Evolutionary conservation across 2,113 vertebrate genomes (phyloP).

Genomic region (Hyla sarda): DNA sequence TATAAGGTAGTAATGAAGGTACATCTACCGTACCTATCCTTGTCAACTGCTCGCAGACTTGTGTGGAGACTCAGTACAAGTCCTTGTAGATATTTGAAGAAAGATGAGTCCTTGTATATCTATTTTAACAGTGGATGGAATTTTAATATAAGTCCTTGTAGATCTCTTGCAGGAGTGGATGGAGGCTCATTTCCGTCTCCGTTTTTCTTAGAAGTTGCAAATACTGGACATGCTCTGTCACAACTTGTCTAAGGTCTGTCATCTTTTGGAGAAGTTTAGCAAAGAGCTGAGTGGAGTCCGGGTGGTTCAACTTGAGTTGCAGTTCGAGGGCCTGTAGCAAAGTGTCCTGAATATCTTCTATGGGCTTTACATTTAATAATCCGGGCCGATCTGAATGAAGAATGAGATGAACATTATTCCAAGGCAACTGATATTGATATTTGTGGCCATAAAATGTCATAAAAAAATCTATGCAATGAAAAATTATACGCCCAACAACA

Average conservation of each 20-base stretch:
- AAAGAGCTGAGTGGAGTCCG: conserved; percentile 93
- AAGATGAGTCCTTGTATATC: not conserved
- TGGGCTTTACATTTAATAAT: conserved; percentile 94
- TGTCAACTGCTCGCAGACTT: conserved; percentile 96
- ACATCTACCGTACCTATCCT: conserved; percentile 87
- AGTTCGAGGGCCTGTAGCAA: conserved; percentile 93
- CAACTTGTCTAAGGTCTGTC: conserved; percentile 98
- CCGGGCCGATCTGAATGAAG: conserved; percentile 87
- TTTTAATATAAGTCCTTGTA: conserved; percentile 95
- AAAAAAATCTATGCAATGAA: not conserved
- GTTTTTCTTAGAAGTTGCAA: conserved; percentile 94
- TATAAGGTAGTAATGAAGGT: not conserved
- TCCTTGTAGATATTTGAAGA: conserved; percentile 88
- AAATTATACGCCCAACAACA: not conserved
- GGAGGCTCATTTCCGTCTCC: conserved; percentile 91
- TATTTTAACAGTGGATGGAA: not conserved
- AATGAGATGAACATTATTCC: not conserved
- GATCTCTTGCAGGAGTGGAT: conserved; percentile 97
- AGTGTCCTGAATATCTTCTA: conserved; percentile 95
- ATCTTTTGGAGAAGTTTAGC: conserved; percentile 99
- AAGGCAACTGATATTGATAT: not conserved
- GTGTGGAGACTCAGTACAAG: conserved; percentile 86
- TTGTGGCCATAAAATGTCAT: not conserved
- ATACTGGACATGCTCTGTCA: conserved; percentile 93
- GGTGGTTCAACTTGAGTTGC: conserved; percentile 94